A percentile compares a stretch with the other conserved stretches of the same genome.
Conservation (phyloP, 23 tunicate genomes). For the Corella eumyota region DNA sequence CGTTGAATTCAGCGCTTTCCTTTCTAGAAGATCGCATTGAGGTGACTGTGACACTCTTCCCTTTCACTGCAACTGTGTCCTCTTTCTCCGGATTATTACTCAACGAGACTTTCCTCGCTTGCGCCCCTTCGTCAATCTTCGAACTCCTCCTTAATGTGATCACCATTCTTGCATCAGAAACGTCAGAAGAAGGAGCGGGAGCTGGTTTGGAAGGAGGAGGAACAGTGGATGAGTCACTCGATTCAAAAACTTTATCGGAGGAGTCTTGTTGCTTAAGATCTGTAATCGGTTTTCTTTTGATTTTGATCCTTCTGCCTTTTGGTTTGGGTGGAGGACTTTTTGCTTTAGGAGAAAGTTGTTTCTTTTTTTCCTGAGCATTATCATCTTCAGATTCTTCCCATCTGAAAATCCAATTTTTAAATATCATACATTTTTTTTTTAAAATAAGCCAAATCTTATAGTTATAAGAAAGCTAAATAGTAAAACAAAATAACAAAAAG, state of each 20-base stretch:
- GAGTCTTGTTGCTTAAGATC: neutral
- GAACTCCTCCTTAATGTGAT: constrained; percentile 42
- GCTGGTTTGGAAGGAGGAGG: too few relatives aligned
- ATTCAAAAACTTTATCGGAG: neutral
- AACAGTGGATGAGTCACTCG: too few relatives aligned
- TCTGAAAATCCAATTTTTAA: too few relatives aligned
- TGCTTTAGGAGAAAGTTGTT: too few relatives aligned
- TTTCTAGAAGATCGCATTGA: constrained; percentile 18
- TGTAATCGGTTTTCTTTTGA: constrained; percentile 35
- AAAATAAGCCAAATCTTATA: too few relatives aligned
- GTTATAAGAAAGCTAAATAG: too few relatives aligned
- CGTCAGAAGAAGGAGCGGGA: constrained; percentile 1
- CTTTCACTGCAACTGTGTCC: neutral
- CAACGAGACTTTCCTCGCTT: constrained; percentile 26
- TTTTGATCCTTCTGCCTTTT: constrained; percentile 39
- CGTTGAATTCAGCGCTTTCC: too few relatives aligned
- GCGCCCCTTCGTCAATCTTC: constrained; percentile 11
- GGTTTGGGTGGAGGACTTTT: neutral
- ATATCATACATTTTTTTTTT: too few relatives aligned
- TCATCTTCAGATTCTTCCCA: constrained; percentile 57
- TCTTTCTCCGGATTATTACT: constrained; percentile 4
- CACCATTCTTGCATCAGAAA: constrained; percentile 45
- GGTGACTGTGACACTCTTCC: constrained; percentile 12
- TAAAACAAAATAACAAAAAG: too few relatives aligned
- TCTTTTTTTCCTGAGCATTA: neutral